Evolutionary conservation across 2,113 vertebrate genomes (phyloP), one percentile per base, ranked within the genome.

Genomic region (Pachycephala philippinensis): DNA sequence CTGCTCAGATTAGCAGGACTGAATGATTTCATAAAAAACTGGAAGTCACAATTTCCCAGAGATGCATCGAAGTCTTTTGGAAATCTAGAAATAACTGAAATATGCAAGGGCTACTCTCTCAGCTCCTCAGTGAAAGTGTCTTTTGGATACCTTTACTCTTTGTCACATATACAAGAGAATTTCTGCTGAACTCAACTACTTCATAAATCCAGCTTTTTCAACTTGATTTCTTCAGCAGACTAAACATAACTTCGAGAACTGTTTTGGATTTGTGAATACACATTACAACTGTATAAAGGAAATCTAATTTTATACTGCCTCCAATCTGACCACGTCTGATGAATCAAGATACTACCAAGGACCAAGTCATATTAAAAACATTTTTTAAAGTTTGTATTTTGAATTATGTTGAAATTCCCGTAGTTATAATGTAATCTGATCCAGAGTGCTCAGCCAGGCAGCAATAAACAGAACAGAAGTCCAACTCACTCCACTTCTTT

Each of bases 291-390:
- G 30, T 47, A 23, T 11, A 91, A 83, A 75, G 77, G 49, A 87
- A 96, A 90, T 65, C 86, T 86, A 78, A 89, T 93, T 91, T 92
- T 88, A 53, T 16, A 54, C 13, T 45, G 47, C 30, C 47, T 86
- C 37, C 7, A 8, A 87, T 40, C 52, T 84, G 52, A 72, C 77
- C 85, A 64, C 77, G 78, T 69, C 30, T 64, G 90, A 85, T 70
- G 52, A 87, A 80, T 15, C 11, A 5, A 96, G 76, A 86, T 27
- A 33, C 44, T 83, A 90, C 63, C 21, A 39, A 61, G 47, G 50
- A 85, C 63, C 78, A 72, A 93, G 77, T 89, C 85, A 84, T 53
- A 61, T 37, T 45, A 56, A 94, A 96, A 95, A 53, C 52, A 82
- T 68, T 84, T 82, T 79, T 63, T 40, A 10, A 89, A 93, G 90